Percentiles rank a stretch among this genome's conserved stretches.
These are phyloP conservation scores for Drosophila takahashii DNA, from an alignment of 1,140 invertebrate genomes.

Conservation along the genomic window DNA sequence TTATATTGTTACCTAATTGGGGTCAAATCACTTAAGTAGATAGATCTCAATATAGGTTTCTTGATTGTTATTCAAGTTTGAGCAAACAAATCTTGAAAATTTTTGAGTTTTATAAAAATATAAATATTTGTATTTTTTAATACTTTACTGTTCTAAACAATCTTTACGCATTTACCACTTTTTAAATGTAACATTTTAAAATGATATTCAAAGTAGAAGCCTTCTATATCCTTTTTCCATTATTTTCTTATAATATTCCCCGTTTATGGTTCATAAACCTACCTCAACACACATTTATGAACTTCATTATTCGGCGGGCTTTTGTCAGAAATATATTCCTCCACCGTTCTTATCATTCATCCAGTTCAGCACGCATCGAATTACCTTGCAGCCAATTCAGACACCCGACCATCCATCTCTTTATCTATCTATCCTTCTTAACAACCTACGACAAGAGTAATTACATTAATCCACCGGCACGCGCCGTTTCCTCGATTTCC, in stretches of 20 bases:
- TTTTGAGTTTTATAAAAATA: no score
- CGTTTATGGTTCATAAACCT: not conserved
- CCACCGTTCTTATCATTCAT: constrained; percentile 10
- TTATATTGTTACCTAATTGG: constrained; percentile 26
- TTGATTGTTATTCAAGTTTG: not conserved
- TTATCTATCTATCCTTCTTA: constrained; percentile 44
- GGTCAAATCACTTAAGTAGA: constrained; percentile 4
- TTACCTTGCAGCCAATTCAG: constrained; percentile 22
- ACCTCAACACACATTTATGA: constrained; percentile 4
- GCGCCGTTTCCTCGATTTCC: constrained; percentile 33
- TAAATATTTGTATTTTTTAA: no score
- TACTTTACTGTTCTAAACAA: no score
- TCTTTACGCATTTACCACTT: no score
- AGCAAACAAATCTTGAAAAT: no score
- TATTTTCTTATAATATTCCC: no score
- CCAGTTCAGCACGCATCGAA: constrained; percentile 14
- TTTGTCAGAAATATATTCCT: not conserved
- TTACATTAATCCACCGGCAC: constrained; percentile 76
- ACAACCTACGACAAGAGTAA: constrained; percentile 72
- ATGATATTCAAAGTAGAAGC: no score
- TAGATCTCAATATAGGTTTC: not conserved
- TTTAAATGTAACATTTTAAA: no score
- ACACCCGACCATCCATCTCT: constrained; percentile 31
- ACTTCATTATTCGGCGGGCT: not conserved
- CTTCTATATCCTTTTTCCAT: no score